Evolutionary conservation across 2,113 vertebrate genomes (phyloP).

Genomic region (Cynocephalus volans): DNA sequence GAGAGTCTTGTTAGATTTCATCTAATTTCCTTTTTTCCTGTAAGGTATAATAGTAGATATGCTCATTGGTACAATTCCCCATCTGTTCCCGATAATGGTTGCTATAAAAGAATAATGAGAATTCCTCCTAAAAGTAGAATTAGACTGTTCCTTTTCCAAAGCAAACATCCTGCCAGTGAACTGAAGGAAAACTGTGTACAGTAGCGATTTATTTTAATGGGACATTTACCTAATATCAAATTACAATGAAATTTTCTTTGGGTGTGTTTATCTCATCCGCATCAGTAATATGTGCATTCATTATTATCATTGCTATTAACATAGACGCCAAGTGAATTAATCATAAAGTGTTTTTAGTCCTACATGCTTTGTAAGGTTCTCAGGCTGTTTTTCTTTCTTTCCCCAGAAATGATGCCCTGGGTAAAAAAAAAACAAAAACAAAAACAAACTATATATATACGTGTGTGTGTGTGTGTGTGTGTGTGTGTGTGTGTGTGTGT

Average conservation of each 20-base stretch:
- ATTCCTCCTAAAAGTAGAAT: conserved; percentile 54
- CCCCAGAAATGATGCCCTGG: background rate
- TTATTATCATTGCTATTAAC: conserved; percentile 57
- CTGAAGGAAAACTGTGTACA: conserved; percentile 65
- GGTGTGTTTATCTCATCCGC: conserved; percentile 43
- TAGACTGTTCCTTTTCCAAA: conserved; percentile 57
- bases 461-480: no score
- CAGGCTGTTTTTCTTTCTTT: background rate
- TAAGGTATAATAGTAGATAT: conserved; percentile 10
- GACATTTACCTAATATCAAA: conserved; percentile 71
- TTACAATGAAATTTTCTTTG: conserved; percentile 67
- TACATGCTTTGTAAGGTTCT: conserved; percentile 1
- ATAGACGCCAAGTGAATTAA: conserved; percentile 53
- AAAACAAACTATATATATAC: no score
- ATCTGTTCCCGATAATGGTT: conserved; percentile 58
- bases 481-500: no score
- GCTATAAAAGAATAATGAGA: conserved; percentile 70
- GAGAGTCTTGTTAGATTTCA: conserved; percentile 9
- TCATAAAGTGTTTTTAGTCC: conserved; percentile 52
- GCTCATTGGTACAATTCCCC: conserved; percentile 2
- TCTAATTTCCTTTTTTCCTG: background rate
- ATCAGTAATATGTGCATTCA: conserved; percentile 28
- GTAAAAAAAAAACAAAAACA: background rate
- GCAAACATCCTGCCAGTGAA: conserved; percentile 57
- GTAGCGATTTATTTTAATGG: conserved; percentile 64